Percentiles rank a stretch among this genome's conserved stretches.
phyloP scores from a whole-genome alignment of 2,113 vertebrate species.

The Amazona guildingii region DNA sequence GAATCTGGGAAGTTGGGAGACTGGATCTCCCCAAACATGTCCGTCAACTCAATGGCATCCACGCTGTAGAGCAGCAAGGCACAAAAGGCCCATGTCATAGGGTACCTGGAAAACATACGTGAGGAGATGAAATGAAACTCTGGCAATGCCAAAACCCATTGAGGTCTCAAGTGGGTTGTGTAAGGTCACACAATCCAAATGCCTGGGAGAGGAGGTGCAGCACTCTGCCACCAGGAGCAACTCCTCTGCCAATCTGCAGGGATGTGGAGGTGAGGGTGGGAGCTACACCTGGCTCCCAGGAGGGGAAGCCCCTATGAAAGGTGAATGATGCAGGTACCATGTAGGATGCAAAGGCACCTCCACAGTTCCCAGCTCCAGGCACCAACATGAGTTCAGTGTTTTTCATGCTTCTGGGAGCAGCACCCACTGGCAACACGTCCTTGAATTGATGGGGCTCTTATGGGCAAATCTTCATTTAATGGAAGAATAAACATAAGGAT shows the following conservation, averaged over 20 bases:
- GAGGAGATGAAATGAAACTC: background rate
- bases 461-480: background rate
- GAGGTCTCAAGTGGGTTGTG: fast-evolving
- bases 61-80: constrained; percentile 34
- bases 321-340: background rate
- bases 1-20: constrained; percentile 91
- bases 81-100: constrained; percentile 66
- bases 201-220: background rate
- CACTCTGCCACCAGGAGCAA: background rate
- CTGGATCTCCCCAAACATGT: constrained; percentile 86
- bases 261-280: background rate
- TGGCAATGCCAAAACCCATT: background rate
- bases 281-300: background rate
- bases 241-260: fast-evolving
- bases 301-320: background rate
- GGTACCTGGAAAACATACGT: constrained; percentile 64
- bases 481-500: constrained; percentile 1
- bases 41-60: constrained; percentile 67
- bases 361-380: background rate
- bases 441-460: background rate
- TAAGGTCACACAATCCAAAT: background rate
- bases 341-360: background rate
- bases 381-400: fast-evolving
- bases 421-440: background rate
- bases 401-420: background rate